These are phyloP conservation scores for Brachionus manjavacas DNA, from an alignment of 1,140 invertebrate species.

Conservation along the genomic window DNA sequence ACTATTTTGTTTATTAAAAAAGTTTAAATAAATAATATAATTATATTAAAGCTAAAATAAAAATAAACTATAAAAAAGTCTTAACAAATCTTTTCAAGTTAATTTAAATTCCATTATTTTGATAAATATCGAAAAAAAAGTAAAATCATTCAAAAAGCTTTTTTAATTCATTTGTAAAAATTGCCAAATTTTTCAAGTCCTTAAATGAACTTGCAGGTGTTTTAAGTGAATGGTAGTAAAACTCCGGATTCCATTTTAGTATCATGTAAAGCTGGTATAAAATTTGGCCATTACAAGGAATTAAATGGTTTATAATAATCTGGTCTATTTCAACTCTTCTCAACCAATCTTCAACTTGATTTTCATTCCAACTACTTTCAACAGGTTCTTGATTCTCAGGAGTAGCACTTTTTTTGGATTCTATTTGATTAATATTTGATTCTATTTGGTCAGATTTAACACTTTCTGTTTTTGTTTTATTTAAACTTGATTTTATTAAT, in stretches of 20 bases:
- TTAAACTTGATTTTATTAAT: neutral
- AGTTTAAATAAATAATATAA: too few relatives aligned
- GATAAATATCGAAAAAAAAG: too few relatives aligned
- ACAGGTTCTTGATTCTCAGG: neutral
- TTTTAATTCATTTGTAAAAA: slow-evolving; percentile 21
- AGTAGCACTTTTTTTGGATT: neutral
- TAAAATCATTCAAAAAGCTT: slow-evolving; percentile 19
- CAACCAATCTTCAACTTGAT: slow-evolving; percentile 32
- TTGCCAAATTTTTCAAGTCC: neutral
- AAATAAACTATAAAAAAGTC: too few relatives aligned
- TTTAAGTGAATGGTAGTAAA: slow-evolving; percentile 24
- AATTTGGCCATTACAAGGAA: slow-evolving; percentile 15
- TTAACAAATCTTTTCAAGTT: too few relatives aligned
- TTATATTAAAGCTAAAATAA: too few relatives aligned
- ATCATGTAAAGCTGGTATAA: slow-evolving; percentile 29
- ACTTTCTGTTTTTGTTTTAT: neutral
- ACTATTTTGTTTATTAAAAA: too few relatives aligned
- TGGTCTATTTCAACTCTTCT: neutral
- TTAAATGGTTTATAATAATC: neutral
- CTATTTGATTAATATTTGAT: neutral
- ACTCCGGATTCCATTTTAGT: slow-evolving; percentile 24
- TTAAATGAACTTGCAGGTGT: neutral
- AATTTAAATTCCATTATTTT: too few relatives aligned
- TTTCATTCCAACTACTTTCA: neutral
- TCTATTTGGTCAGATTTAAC: neutral